These are phyloP conservation scores for Junonia oenone DNA, from an alignment of 2,888 invertebrate genomes.

Conservation along the genomic window DNA sequence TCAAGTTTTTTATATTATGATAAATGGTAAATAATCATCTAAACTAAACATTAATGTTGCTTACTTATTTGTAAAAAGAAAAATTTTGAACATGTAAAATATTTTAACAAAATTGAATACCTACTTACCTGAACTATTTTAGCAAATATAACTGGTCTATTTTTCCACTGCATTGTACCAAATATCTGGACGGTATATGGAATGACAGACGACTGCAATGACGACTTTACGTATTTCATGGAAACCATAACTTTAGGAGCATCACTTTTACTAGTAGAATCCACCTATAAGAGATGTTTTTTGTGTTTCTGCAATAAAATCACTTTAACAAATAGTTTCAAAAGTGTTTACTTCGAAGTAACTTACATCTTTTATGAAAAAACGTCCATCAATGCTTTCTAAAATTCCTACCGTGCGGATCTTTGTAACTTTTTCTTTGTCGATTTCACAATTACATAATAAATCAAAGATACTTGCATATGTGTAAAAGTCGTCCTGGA, in stretches of 20 bases:
- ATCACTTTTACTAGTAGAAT: slow-evolving; percentile 28
- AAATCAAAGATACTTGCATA: slow-evolving; percentile 44
- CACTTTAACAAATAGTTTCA: no score
- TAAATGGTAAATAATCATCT: no score
- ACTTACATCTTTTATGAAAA: slow-evolving; percentile 53
- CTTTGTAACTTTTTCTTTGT: slow-evolving; percentile 37
- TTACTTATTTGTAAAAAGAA: no score
- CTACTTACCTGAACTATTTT: slow-evolving; percentile 59
- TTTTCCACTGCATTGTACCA: slow-evolving; percentile 56
- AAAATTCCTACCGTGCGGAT: slow-evolving; percentile 58
- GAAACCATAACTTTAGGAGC: slow-evolving; percentile 42
- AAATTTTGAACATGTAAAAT: no score
- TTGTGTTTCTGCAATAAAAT: no score
- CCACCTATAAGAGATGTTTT: slow-evolving; percentile 49
- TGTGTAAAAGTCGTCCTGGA: slow-evolving; percentile 52
- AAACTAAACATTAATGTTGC: no score
- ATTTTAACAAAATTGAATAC: no score
- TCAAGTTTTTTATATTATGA: no score
- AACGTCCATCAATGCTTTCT: slow-evolving; percentile 49
- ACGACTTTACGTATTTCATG: slow-evolving; percentile 41
- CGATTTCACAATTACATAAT: slow-evolving; percentile 33
- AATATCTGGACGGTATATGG: slow-evolving; percentile 61
- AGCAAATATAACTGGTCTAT: slow-evolving; percentile 52
- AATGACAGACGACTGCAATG: slow-evolving; percentile 41
- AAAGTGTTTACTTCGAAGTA: no score